A percentile compares a stretch with the other conserved stretches of the same genome.
Evolutionary conservation across 2,113 vertebrate genomes (phyloP).

Genomic region (Elachura formosa): DNA sequence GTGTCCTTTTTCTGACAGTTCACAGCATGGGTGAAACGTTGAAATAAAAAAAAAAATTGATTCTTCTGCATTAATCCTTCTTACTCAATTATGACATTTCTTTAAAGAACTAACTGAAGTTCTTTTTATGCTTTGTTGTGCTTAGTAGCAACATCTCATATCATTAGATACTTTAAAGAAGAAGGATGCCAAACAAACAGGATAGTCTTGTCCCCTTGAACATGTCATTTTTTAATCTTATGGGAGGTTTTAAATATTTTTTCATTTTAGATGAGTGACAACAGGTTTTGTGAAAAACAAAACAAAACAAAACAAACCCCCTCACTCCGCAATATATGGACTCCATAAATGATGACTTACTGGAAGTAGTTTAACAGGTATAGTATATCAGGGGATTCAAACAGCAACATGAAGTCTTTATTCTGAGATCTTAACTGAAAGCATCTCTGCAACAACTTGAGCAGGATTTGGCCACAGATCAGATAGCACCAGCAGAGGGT

Average conservation of each 20-base stretch:
- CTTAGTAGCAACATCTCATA: background rate
- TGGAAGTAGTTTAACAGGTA: background rate
- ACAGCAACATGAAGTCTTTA: background rate
- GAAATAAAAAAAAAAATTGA: background rate
- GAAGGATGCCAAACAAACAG: background rate
- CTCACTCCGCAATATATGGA: background rate
- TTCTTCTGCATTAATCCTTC: background rate
- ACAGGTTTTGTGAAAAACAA: background rate
- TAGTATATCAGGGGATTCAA: background rate
- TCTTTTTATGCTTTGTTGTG: fast-evolving
- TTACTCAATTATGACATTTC: background rate
- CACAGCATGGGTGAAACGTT: background rate
- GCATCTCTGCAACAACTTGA: background rate
- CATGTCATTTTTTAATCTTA: background rate
- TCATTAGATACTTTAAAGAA: background rate
- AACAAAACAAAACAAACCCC: background rate
- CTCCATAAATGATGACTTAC: no score
- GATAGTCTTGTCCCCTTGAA: background rate
- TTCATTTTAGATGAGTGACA: background rate
- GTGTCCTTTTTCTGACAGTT: background rate
- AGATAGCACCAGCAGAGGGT: background rate
- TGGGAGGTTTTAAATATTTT: background rate
- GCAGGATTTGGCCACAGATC: background rate
- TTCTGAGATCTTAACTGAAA: background rate
- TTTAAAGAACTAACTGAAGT: background rate